These are phyloP conservation scores for Chaetogeoica ovagalla DNA, from an alignment of 2,888 invertebrate species.

Conservation along the genomic window DNA sequence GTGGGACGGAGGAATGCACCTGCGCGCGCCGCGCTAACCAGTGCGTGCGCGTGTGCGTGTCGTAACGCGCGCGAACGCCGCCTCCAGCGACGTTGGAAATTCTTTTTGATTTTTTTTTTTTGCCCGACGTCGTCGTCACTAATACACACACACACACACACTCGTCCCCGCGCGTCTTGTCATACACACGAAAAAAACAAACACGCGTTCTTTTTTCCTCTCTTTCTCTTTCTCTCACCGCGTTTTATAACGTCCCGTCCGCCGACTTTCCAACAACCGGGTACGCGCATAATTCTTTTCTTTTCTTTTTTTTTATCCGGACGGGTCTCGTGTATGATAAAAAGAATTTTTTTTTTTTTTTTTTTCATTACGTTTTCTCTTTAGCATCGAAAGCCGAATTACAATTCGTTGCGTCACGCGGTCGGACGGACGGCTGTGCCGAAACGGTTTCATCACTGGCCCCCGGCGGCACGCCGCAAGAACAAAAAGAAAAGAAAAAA, in stretches of 20 bases:
- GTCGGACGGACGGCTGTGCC: no score
- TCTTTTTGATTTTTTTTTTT: no score
- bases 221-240: no score
- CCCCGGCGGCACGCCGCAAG: no score
- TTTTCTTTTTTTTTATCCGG: background rate
- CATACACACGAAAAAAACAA: background rate
- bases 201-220: background rate
- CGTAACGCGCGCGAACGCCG: background rate
- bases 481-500: no score
- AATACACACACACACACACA: no score
- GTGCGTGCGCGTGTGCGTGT: background rate
- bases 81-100: background rate
- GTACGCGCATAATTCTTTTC: no score
- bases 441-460: no score
- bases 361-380: no score
- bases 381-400: no score
- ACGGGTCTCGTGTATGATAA: background rate
- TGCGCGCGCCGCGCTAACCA: background rate
- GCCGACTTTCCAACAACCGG: background rate
- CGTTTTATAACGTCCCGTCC: background rate
- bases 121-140: no score
- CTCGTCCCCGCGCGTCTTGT: background rate
- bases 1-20: conserved; percentile 31
- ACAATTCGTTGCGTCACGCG: no score
- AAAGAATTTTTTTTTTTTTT: background rate